A percentile compares a stretch with the other conserved stretches of the same genome.
These are phyloP conservation scores for Scaptomyza caliginosa DNA, from an alignment of 2,888 invertebrate species.

Conservation along the genomic window DNA sequence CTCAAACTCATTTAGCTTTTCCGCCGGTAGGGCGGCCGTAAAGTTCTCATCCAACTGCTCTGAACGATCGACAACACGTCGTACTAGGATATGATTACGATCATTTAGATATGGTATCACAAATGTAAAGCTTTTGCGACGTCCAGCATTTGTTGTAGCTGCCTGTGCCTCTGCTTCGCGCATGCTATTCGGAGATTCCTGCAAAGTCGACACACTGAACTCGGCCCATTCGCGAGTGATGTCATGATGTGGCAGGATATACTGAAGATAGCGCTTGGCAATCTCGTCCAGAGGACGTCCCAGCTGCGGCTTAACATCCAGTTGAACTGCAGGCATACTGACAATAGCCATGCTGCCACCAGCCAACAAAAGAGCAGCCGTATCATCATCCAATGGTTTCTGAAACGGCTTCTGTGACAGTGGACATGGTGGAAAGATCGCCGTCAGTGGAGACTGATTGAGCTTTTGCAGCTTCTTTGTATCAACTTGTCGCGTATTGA, in stretches of 20 bases:
- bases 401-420: constrained; percentile 81
- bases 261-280: constrained; percentile 82
- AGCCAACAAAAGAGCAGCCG: constrained; percentile 73
- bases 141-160: constrained; percentile 56
- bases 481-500: constrained; percentile 45
- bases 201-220: constrained; percentile 82
- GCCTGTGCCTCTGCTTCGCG: constrained; percentile 55
- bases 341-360: constrained; percentile 81
- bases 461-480: constrained; percentile 57
- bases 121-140: constrained; percentile 85
- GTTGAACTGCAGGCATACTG: constrained; percentile 82
- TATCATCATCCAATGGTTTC: constrained; percentile 77
- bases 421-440: constrained; percentile 81
- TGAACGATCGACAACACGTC: constrained; percentile 81
- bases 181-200: constrained; percentile 48
- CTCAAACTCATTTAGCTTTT: constrained; percentile 63
- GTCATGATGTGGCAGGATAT: constrained; percentile 81
- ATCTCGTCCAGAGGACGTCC: constrained; percentile 81
- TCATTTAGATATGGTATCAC: constrained; percentile 86
- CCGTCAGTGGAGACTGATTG: constrained; percentile 64
- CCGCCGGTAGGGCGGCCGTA: constrained; percentile 36
- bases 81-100: constrained; percentile 86
- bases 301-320: constrained; percentile 81
- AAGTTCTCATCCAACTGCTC: constrained; percentile 78
- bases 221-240: constrained; percentile 84